These are phyloP conservation scores for Gnatocerus cornutus DNA, from an alignment of 2,888 invertebrate species.

Conservation along the genomic window DNA sequence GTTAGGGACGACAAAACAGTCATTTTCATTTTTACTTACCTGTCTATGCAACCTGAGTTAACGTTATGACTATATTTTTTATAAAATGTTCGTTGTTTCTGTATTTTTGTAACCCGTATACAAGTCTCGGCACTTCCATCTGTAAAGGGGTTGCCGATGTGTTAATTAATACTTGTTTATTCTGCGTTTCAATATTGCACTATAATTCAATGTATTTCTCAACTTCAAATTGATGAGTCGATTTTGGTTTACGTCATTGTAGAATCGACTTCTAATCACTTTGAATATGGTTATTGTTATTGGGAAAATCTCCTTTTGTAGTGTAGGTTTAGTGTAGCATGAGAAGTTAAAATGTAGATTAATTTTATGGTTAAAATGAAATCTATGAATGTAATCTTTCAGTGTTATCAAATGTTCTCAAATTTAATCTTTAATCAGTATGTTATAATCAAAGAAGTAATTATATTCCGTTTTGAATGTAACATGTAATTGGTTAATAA, in stretches of 20 bases:
- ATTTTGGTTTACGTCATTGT: neutral
- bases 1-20: slow-evolving; percentile 30
- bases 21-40: slow-evolving; percentile 6
- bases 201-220: slow-evolving; percentile 5
- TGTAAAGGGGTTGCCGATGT: slow-evolving; percentile 25
- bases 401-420: slow-evolving; percentile 49
- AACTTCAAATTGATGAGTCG: slow-evolving; percentile 15
- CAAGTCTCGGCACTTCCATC: slow-evolving; percentile 23
- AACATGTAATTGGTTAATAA: slow-evolving; percentile 49
- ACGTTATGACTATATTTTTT: slow-evolving; percentile 28
- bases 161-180: slow-evolving; percentile 28
- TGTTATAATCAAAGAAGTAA: slow-evolving; percentile 35
- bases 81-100: slow-evolving; percentile 30
- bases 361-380: slow-evolving; percentile 40
- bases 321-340: slow-evolving; percentile 35
- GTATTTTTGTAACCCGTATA: slow-evolving; percentile 41
- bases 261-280: slow-evolving; percentile 5
- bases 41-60: neutral
- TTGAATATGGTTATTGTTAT: slow-evolving; percentile 33
- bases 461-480: slow-evolving; percentile 46
- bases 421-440: slow-evolving; percentile 42
- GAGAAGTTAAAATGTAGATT: slow-evolving; percentile 43
- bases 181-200: slow-evolving; percentile 24
- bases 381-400: slow-evolving; percentile 45
- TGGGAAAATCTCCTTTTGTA: slow-evolving; percentile 31